Base-by-base conservation (phyloP, 1,140 invertebrate species). In the Mya arenaria region DNA sequence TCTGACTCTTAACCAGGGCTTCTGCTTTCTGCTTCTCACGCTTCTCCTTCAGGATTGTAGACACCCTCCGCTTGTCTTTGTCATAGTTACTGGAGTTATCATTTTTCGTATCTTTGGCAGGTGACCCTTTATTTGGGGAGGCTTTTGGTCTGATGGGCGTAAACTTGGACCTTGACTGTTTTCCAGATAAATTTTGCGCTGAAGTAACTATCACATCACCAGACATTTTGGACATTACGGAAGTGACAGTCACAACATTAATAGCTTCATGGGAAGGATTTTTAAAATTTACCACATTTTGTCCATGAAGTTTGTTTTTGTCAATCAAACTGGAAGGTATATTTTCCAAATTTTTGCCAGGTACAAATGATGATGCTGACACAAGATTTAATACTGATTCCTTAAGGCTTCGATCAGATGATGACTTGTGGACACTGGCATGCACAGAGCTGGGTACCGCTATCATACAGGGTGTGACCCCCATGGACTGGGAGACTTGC, bases 121-220 rank as follows among this genome's bases (percentile, higher is more conserved):
- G 55, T 0, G 48, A 44, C 13, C 60, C 56, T 60, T 83, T 85
- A 32, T 37, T 56, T 19, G 65, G 68, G 8, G 74, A 62, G 19
- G 81, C 79, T 34, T 83, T 85, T 48, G 84, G 84, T 15, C 74
- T 66, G 28, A 85, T 85, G 19, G 84, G 84, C 1, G 74, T 72
- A 58, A 75, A 75, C 39, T 75, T 75, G 32, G 41, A 48, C 4
- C 73, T 28, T 15, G 62, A 41, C 30, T 75, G 73, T 65, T 63
- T 75, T 0, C 28, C 55, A 6, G 58, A 58, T 19, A 60, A 6
- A 44, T 30, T 65, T 34, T 72, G 69, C 8, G 74, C 23, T 65
- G 39, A 44, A n/a, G 65, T 37, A 15, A 56, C 37, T 1, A 62
- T 23, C 60, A 41, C 56, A 10, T 78, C 75, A 41, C 52, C 37